Base-by-base conservation (phyloP, 2,888 invertebrate species). In the Mythimna pallens region DNA sequence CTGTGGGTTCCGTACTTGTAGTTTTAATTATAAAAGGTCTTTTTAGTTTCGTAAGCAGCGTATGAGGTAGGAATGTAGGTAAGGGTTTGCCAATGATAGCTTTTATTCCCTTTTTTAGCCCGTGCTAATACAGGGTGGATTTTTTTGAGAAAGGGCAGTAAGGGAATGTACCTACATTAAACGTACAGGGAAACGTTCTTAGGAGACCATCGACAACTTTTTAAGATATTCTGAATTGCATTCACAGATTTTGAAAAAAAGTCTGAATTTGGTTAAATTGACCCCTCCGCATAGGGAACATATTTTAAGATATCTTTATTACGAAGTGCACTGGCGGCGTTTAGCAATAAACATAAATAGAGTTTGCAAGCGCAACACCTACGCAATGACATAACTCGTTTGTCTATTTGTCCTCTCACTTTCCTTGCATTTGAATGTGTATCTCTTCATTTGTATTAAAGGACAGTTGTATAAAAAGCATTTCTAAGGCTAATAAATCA, bases 331-430 rank as follows among this genome's bases (percentile, higher is more conserved):
- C 54, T 81, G 59, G 22, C 76, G 61, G n/a, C 40, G 22, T 67
- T 67, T 52, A 78, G 64, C 40, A 81, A 81, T 76, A 62, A 62
- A 61, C 64, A 67, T 76, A 67, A 81, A 67, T 76, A 67, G 76
- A 67, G 50, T 64, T 50, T 54, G 81, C 76, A 64, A 64, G 40
- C 76, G 22, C 59, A 61, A 43, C 50, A 17, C 64, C 76, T 61
- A 65, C 64, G 50, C 40, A 43, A 10, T 57, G 12, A 10, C 2
- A 52, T 22, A 67, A 65, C 81, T 76, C 14, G 81, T 67, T 81
- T 64, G 9, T 59, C 2, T 81, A 12, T 59, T 47, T 73, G n/a
- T 17, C 22, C 55, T 73, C 54, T 65, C 22, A 55, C 54, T 73
- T 80, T 61, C 0, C 52, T 54, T 70, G 36, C 12, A 22, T 70